Conservation (phyloP, 1,140 invertebrate species). For the Drosophila sulfurigaster region DNA sequence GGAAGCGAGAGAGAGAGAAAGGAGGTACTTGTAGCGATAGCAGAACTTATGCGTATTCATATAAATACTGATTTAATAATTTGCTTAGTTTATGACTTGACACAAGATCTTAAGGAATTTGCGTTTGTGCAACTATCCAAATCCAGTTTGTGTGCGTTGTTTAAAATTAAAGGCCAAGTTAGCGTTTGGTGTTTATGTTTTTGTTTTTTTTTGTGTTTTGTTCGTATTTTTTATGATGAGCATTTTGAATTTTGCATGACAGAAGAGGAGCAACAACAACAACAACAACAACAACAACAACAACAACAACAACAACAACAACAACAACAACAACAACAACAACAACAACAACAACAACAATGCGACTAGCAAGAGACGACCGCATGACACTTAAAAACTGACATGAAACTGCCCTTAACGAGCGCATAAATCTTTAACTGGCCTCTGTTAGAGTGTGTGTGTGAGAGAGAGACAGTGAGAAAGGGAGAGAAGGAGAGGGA, state of each 20-base stretch:
- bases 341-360: slow-evolving; percentile 27
- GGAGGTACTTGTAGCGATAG: not conserved
- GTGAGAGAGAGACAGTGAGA: not conserved
- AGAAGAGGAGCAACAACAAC: slow-evolving; percentile 8
- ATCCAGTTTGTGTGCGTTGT: not conserved
- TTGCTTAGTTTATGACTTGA: slow-evolving; percentile 19
- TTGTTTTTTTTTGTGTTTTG: not conserved
- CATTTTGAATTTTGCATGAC: slow-evolving; percentile 61
- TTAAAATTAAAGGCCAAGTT: slow-evolving; percentile 7
- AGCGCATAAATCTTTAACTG: slow-evolving; percentile 80
- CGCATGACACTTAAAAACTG: slow-evolving; percentile 79
- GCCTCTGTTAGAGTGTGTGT: slow-evolving; percentile 23
- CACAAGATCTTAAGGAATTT: slow-evolving; percentile 14
- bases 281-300: slow-evolving; percentile 31
- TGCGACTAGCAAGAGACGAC: slow-evolving; percentile 15
- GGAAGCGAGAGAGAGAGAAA: not conserved
- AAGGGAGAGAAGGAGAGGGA: not conserved
- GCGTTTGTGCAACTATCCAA: slow-evolving; percentile 2
- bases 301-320: slow-evolving; percentile 32
- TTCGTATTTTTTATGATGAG: slow-evolving; percentile 47
- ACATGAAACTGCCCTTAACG: slow-evolving; percentile 79
- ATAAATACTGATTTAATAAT: slow-evolving; percentile 29
- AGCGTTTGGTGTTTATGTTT: not conserved
- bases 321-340: slow-evolving; percentile 29
- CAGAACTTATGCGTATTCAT: slow-evolving; percentile 17